Base-by-base conservation (phyloP, 2,113 vertebrate species). In the Myotis lucifugus region DNA sequence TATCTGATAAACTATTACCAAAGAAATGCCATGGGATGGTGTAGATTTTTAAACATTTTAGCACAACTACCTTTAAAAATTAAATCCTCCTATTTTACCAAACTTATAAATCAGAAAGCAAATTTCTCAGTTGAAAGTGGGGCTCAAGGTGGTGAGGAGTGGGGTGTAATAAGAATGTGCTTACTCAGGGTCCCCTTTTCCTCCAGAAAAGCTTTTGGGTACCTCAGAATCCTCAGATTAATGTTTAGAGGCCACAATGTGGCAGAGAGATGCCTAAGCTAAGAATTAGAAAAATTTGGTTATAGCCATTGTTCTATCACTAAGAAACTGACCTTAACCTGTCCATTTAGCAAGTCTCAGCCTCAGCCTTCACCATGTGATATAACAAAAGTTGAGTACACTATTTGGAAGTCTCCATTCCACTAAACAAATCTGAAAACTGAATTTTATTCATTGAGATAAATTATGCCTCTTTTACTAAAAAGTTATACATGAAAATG, bases 381-480 rank as follows among this genome's bases (percentile, higher is more conserved):
- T 92, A 29, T 46, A 81, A 79, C 27, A 59, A 15, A 78, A 64
- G 32, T 15, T 66, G 70, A 85, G 56, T 34, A 90, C 85, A 72
- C 34, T 37, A 61, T 19, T 46, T 37, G 61, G n/a, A 79, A 79
- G 29, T 5, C 18, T 92, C 29, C 46, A 5, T 93, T 37, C 34
- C 77, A 85, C 40, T 79, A 69, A 88, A 89, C 5, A 78, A 81
- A 79, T 69, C 66, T 78, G 29, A 72, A 14, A 83, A 67, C 8
- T 34, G 3, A 74, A 42, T 61, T 4, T 91, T 86, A 77, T 59
- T 82, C 37, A 85, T 32, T 74, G 74, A 72, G 32, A 59, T 59
- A 91, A 70, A 90, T 56, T 74, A 66, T 46, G 23, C 9, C 29
- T 66, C 32, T 46, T 90, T 94, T 66, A 94, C 59, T 86, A 83